Conservation (phyloP, 30 jellyfish, hydroid and myxozoan genomes). For the Morbakka virulenta region DNA sequence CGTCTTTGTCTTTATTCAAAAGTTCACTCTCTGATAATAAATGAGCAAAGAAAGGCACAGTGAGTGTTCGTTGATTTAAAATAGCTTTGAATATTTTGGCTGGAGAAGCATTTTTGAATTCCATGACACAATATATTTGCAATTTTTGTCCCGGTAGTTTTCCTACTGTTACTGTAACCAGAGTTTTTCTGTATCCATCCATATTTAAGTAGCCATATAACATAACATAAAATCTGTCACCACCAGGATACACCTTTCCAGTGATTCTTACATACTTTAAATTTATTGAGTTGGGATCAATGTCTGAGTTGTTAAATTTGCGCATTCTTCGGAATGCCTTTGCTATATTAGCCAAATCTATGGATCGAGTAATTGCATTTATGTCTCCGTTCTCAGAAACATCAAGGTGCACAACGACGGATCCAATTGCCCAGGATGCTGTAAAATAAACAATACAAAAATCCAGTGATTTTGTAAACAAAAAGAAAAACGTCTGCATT, state of each 20-base stretch:
- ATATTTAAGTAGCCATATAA: constrained; percentile 56
- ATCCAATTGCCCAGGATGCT: constrained; percentile 54
- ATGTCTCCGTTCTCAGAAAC: constrained; percentile 42
- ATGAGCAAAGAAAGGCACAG: constrained; percentile 77
- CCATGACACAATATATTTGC: constrained; percentile 57
- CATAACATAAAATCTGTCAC: constrained; percentile 41
- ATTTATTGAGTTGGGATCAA: constrained; percentile 56
- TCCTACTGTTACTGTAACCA: constrained; percentile 55
- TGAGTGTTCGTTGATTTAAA: constrained; percentile 60
- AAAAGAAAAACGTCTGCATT: too few relatives aligned
- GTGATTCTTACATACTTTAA: constrained; percentile 51
- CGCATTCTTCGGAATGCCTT: constrained; percentile 32
- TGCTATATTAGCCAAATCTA: constrained; percentile 57
- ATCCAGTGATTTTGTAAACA: neutral
- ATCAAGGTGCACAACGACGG: neutral
- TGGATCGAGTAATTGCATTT: constrained; percentile 12
- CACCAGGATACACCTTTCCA: constrained; percentile 50
- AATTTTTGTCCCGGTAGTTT: constrained; percentile 51
- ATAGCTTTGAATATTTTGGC: constrained; percentile 57
- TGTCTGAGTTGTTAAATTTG: constrained; percentile 25
- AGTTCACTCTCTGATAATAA: constrained; percentile 74
- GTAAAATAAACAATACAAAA: neutral
- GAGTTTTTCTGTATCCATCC: constrained; percentile 31
- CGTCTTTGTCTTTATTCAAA: constrained; percentile 49
- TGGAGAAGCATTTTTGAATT: constrained; percentile 66